phyloP scores from a whole-genome alignment of 2,797 vertebrate species.

The Glyptemys insculpta region DNA sequence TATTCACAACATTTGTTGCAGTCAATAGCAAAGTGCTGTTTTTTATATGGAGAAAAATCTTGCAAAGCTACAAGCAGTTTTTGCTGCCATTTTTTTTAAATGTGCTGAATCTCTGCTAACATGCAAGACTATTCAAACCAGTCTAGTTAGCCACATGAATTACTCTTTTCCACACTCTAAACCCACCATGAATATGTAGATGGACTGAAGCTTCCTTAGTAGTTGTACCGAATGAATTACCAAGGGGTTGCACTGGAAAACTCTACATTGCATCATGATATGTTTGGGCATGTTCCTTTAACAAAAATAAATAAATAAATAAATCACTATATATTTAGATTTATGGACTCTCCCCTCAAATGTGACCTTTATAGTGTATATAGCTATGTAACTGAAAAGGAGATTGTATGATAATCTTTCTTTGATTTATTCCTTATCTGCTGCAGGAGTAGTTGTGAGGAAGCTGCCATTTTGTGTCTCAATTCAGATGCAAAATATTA shows the following conservation, averaged over 20 bases:
- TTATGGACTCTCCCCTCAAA: background rate
- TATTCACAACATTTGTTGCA: background rate
- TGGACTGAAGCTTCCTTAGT: background rate
- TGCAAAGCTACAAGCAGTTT: background rate
- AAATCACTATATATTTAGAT: too few relatives aligned
- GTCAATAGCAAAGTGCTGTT: background rate
- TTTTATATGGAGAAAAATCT: background rate
- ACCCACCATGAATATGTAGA: background rate
- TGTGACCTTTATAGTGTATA: background rate
- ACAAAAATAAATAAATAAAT: background rate
- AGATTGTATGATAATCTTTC: background rate
- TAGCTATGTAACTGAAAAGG: background rate
- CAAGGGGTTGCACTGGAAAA: background rate
- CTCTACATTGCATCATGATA: background rate
- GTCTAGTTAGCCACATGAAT: background rate
- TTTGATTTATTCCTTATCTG: background rate
- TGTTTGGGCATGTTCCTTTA: background rate
- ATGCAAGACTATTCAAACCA: background rate
- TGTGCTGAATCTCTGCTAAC: background rate
- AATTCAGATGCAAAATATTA: background rate
- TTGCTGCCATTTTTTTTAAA: background rate
- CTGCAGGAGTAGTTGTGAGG: background rate
- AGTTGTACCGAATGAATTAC: background rate
- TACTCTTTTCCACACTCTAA: background rate
- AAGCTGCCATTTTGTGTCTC: background rate